These are phyloP conservation scores for Epinotia bilunana DNA, from an alignment of 2,888 invertebrate species.

Conservation along the genomic window DNA sequence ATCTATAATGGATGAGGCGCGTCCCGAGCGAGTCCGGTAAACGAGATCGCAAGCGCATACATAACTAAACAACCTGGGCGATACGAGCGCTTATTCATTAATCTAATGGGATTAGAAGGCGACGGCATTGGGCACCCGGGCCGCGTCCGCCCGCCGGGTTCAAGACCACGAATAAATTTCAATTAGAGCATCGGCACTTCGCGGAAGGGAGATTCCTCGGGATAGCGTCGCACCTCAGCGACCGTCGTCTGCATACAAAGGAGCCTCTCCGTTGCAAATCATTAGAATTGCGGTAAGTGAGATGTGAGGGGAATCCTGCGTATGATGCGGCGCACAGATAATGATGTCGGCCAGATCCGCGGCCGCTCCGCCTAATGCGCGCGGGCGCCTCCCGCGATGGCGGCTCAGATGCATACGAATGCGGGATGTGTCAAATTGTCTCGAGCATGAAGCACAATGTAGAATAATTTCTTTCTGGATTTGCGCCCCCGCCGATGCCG, in stretches of 20 bases:
- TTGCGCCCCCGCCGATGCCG: conserved; percentile 63
- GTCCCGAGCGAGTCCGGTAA: conserved; percentile 78
- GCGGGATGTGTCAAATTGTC: conserved; percentile 58
- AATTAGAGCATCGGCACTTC: conserved; percentile 78
- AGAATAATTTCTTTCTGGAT: conserved; percentile 65
- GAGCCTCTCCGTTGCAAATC: conserved; percentile 78
- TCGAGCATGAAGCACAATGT: conserved; percentile 69
- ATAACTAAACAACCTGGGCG: conserved; percentile 65
- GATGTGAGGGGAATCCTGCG: conserved; percentile 78
- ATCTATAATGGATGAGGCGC: conserved; percentile 83
- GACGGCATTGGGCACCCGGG: conserved; percentile 63
- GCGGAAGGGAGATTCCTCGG: conserved; percentile 76
- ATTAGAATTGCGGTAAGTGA: conserved; percentile 80
- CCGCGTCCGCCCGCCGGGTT: conserved; percentile 52
- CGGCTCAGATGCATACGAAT: conserved; percentile 41
- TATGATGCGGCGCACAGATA: conserved; percentile 70
- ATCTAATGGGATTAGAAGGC: conserved; percentile 57
- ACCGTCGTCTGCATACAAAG: conserved; percentile 75
- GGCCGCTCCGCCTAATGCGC: conserved; percentile 46
- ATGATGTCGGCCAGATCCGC: conserved; percentile 70
- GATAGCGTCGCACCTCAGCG: conserved; percentile 71
- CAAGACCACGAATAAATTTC: conserved; percentile 71
- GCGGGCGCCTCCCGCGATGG: conserved; percentile 26
- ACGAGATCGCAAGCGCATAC: conserved; percentile 78
- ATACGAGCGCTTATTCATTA: conserved; percentile 70